Base-by-base conservation (phyloP, 2,113 vertebrate genomes). In the Rhinolophus ferrumequinum region DNA sequence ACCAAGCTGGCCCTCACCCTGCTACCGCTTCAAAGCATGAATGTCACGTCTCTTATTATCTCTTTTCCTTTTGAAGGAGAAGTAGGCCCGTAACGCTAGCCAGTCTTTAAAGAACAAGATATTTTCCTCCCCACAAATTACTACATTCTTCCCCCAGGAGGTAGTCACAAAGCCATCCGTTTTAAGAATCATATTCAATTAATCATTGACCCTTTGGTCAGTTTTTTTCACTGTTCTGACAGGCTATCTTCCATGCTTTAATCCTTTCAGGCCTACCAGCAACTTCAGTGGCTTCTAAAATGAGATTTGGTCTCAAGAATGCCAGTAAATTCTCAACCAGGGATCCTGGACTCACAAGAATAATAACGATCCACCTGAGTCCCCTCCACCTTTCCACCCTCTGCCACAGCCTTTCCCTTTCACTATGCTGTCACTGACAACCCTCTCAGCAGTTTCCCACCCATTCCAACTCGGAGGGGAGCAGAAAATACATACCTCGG, bases 401-500 rank as follows among this genome's bases (percentile, higher is more conserved):
- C 54, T 88, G 19, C 33, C 47, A 83, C 58, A 72, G 30, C 26
- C 16, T 52, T 79, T 47, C 38, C 47, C 50, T 88, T 93, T 82
- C 35, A 16, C 56, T 24, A 56, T 73, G 28, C 4, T 77, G 28
- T 77, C 50, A 77, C 38, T 86, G 52, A 67, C 62, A 73, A 82
- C 28, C 21, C 16, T 77, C 60, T 84, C 15, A 79, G 54, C 9
- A 81, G 54, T 81, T 76, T 81, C 47, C 35, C 22, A 62, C 41
- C 35, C 26, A 62, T 44, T 85, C 13, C 33, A 24, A 77, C 56
- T 80, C 33, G 62, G 73, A 88, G 14, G 58, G 77, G 58, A 96
- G 3, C 5, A 92, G 41, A 93, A 66, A 44, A 92, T 77, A 95
- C 95, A 18, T 22, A 95, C 98, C 97, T 97, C 88, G 79, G 26